Percentiles rank a stretch among this genome's conserved stretches.
Conservation (phyloP, 2,888 invertebrate genomes). For the Physocephala rufipes region DNA sequence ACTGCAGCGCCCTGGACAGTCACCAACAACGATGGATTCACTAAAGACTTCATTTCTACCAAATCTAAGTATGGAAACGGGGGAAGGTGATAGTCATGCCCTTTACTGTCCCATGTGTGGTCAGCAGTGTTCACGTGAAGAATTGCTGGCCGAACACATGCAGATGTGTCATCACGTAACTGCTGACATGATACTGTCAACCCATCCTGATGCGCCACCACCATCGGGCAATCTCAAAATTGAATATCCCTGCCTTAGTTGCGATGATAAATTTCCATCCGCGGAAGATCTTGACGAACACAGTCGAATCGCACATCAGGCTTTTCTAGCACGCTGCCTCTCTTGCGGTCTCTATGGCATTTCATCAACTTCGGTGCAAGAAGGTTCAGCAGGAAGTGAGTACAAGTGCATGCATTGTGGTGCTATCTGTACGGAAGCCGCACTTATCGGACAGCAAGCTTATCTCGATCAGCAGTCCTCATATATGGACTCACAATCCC, state of each 20-base stretch:
- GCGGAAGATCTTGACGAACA: constrained; percentile 61
- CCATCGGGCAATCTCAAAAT: constrained; percentile 53
- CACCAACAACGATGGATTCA: constrained; percentile 56
- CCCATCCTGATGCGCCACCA: constrained; percentile 48
- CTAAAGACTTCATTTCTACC: constrained; percentile 62
- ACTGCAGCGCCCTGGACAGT: constrained; percentile 58
- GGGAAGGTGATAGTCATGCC: constrained; percentile 48
- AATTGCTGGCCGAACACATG: constrained; percentile 61
- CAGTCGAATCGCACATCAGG: constrained; percentile 59
- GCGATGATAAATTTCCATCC: constrained; percentile 62
- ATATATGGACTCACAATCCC: constrained; percentile 47
- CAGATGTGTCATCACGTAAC: constrained; percentile 58
- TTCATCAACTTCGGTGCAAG: constrained; percentile 55
- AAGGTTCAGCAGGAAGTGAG: constrained; percentile 54
- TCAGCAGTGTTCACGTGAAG: constrained; percentile 61
- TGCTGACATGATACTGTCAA: constrained; percentile 43
- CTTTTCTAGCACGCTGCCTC: constrained; percentile 61
- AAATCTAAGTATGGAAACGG: constrained; percentile 62
- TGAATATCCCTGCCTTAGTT: constrained; percentile 60
- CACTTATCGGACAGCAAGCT: constrained; percentile 42
- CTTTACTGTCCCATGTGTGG: constrained; percentile 63
- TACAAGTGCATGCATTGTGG: constrained; percentile 63
- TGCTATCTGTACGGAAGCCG: constrained; percentile 56
- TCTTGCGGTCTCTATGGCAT: constrained; percentile 62
- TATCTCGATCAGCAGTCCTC: constrained; percentile 57